A percentile compares a stretch with the other conserved stretches of the same genome.
These are phyloP conservation scores for Melitaea cinxia DNA, from an alignment of 1,140 invertebrate species.

Conservation along the genomic window DNA sequence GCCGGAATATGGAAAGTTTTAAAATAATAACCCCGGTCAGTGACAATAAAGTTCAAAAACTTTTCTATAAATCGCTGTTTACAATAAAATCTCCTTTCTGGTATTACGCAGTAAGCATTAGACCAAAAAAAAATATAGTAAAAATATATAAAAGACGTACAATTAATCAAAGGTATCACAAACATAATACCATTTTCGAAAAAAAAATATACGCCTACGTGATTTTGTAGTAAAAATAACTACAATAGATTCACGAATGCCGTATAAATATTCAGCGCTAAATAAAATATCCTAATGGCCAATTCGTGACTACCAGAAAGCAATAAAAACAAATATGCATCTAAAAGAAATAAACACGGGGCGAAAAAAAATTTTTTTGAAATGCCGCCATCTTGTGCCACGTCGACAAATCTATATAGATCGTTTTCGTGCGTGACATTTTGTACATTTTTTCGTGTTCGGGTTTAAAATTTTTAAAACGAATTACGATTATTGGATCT, in stretches of 20 bases:
- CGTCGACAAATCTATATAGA: slow-evolving; percentile 20
- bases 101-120: no score
- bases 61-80: no score
- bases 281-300: slow-evolving; percentile 10
- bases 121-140: no score
- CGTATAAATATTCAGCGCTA: background rate
- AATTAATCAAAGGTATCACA: no score
- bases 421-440: slow-evolving; percentile 28
- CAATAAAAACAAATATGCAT: slow-evolving; percentile 24
- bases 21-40: no score
- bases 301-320: slow-evolving; percentile 19
- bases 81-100: no score
- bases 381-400: slow-evolving; percentile 7
- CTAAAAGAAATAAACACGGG: slow-evolving; percentile 6
- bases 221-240: no score
- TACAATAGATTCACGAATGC: background rate
- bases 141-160: no score
- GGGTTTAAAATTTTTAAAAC: slow-evolving; percentile 26
- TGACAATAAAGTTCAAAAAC: no score
- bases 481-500: slow-evolving; percentile 31
- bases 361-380: slow-evolving; percentile 1
- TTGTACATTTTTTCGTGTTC: slow-evolving; percentile 28
- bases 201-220: no score
- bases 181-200: no score
- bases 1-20: no score